phyloP scores from a whole-genome alignment of 2,888 invertebrate genomes.

The Adela reaumurella region DNA sequence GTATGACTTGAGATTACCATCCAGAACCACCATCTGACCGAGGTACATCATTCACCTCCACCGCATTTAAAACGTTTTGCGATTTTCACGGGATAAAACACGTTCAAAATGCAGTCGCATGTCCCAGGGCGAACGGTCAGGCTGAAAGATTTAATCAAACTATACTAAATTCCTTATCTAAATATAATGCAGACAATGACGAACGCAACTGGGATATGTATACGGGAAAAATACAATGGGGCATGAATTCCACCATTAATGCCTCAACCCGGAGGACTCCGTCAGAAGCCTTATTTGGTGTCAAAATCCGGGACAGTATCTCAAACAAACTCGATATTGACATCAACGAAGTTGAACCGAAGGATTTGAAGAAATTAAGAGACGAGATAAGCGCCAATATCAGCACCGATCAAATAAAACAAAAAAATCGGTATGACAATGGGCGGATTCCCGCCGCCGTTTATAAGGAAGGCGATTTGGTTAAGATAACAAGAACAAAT shows the following conservation, averaged over 20 bases:
- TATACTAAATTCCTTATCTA: constrained; percentile 15
- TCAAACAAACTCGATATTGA: constrained; percentile 7
- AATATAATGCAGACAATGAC: constrained; percentile 4
- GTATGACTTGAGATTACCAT: background rate
- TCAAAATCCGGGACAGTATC: constrained; percentile 7
- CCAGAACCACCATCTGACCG: constrained; percentile 9
- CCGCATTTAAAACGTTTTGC: constrained; percentile 3
- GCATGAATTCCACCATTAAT: constrained; percentile 3
- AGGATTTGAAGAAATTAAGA: constrained; percentile 5
- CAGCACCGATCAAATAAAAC: constrained; percentile 6
- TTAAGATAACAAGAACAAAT: constrained; percentile 3
- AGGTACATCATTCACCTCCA: constrained; percentile 10
- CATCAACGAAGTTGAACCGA: background rate
- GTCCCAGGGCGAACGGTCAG: constrained; percentile 15
- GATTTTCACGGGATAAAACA: constrained; percentile 8
- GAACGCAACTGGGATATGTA: background rate
- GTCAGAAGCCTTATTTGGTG: constrained; percentile 12
- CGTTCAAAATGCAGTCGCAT: constrained; percentile 11
- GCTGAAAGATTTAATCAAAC: constrained; percentile 20
- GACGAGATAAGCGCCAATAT: constrained; percentile 4
- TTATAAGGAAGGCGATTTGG: too few relatives aligned
- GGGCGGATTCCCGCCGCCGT: too few relatives aligned
- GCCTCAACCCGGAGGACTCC: constrained; percentile 10
- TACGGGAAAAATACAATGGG: background rate
- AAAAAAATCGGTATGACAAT: constrained; percentile 6